Evolutionary conservation across 2,888 invertebrate species (phyloP).

Genomic region (Chrysomela aeneicollis): DNA sequence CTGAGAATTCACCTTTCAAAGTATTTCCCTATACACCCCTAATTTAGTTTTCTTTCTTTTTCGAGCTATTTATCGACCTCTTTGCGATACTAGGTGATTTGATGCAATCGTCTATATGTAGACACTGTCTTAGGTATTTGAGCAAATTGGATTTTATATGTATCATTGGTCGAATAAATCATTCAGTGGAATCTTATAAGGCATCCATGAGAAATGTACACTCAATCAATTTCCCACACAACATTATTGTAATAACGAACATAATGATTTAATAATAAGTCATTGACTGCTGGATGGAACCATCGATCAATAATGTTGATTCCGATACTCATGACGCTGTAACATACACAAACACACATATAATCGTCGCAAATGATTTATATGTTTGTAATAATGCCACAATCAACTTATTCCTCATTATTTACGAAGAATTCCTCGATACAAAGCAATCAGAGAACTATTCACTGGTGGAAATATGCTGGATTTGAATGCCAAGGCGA

Average conservation of each 20-base stretch:
- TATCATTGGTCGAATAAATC: too few relatives aligned
- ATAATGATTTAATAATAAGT: background rate
- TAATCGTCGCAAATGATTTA: constrained; percentile 15
- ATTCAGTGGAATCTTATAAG: too few relatives aligned
- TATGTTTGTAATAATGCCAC: constrained; percentile 12
- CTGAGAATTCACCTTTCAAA: too few relatives aligned
- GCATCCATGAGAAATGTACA: too few relatives aligned
- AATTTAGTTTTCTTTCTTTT: too few relatives aligned
- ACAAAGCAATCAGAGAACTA: constrained; percentile 55
- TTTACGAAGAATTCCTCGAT: constrained; percentile 28
- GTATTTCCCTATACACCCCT: too few relatives aligned
- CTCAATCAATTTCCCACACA: background rate
- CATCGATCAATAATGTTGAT: background rate
- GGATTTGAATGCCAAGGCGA: constrained; percentile 56
- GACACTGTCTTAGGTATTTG: too few relatives aligned
- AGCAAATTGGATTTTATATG: too few relatives aligned
- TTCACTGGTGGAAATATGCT: constrained; percentile 57
- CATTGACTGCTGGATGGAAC: constrained; percentile 1
- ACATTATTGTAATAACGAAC: background rate
- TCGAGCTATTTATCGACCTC: too few relatives aligned
- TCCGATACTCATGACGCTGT: background rate
- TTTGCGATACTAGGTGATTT: too few relatives aligned
- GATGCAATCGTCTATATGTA: too few relatives aligned
- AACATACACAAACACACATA: background rate
- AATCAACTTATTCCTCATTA: constrained; percentile 16